A percentile compares a stretch with the other conserved stretches of the same genome.
Conservation (phyloP, 2,113 vertebrate genomes). For the Engraulis encrasicolus region DNA sequence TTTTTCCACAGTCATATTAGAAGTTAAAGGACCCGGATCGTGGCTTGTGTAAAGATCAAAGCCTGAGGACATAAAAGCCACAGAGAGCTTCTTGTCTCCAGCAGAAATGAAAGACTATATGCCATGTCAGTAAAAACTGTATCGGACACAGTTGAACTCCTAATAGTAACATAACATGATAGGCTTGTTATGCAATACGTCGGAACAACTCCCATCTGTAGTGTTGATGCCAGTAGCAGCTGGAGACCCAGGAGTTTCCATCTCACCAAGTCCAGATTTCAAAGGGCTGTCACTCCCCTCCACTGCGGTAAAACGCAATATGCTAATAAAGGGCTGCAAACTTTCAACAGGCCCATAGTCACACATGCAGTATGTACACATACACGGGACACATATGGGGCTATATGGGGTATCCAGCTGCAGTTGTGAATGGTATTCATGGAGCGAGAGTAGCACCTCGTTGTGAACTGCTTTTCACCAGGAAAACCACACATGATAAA, state of each 20-base stretch:
- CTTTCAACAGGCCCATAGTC: not conserved
- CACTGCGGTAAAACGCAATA: not conserved
- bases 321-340: not conserved
- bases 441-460: not conserved
- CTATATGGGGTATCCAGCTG: too few relatives aligned
- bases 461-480: not conserved
- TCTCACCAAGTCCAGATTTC: constrained; percentile 28
- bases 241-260: constrained; percentile 25
- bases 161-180: constrained; percentile 57
- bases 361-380: constrained; percentile 17
- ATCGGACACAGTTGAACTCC: not conserved
- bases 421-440: not conserved
- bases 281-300: constrained; percentile 1
- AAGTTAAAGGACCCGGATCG: not conserved
- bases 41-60: not conserved
- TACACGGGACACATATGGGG: too few relatives aligned
- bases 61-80: constrained; percentile 14
- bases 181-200: constrained; percentile 40
- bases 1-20: not conserved
- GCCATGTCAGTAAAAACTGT: not conserved
- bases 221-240: constrained; percentile 12
- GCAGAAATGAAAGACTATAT: not conserved
- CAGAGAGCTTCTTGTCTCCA: constrained; percentile 14
- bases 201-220: constrained; percentile 33
- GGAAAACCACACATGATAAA: not conserved